Evolutionary conservation across 2,888 invertebrate species (phyloP), one percentile per base, ranked within the genome.

Genomic region (Seladonia tumulorum): DNA sequence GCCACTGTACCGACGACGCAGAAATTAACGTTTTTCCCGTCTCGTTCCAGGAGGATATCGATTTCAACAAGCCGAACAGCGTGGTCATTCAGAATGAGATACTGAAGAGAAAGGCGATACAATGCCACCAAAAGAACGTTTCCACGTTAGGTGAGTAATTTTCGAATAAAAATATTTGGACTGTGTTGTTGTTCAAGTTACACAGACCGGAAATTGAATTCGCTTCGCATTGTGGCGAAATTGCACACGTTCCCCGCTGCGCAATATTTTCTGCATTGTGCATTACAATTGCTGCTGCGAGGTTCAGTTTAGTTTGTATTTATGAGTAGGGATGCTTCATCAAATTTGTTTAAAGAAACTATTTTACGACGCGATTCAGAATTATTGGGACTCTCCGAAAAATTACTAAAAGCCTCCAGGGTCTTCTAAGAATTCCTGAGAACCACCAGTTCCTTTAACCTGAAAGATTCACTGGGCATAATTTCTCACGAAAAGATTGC

Each of bases 81-180:
- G 92, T 92, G 14, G 88, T 76, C n/a, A 91, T 93, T 66, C 94
- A 94, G 75, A 86, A 91, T 29, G 87, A 88, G 74, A 92, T 92
- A 81, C 90, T 93, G 71, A 89, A 92, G 63, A 76, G 85, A 49
- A 91, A 93, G 57, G 92, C 90, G 12, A 87, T 83, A 22, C 88
- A 82, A n/a, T 94, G 94, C 72, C 89, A 92, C 78, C 90, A 91
- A 79, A 93, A 92, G 8, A 87, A 90, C 35, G 73, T 89, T 47
- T 74, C 83, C 7, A 79, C 66, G 1, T 3, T 70, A 3, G 89
- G 89, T 89, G 70, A 83, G 83, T 79, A 5, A 3, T 25, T 10
- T 2, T 14, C 2, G 5, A 5, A 22, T 35, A 4, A 73, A 49
- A 49, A 8, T 72, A 42, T 42, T 29, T 45, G 12, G 2, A 63